Evolutionary conservation across 2,797 vertebrate genomes (phyloP).

Genomic region (Novumbra hubbsi): DNA sequence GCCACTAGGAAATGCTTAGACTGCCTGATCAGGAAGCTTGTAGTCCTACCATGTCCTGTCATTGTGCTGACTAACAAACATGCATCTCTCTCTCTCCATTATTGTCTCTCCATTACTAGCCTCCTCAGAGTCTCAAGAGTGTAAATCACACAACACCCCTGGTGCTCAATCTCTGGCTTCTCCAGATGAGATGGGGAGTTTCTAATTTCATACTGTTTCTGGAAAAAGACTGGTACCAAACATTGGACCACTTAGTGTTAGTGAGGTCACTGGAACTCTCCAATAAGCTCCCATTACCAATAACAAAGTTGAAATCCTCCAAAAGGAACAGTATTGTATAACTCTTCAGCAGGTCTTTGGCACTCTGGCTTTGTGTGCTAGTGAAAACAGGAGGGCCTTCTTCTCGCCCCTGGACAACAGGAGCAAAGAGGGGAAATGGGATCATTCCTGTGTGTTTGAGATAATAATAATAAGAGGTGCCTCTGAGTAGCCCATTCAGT

Average conservation of each 20-base stretch:
- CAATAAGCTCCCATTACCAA: not conserved
- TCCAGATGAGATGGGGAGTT: not conserved
- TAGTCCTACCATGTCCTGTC: constrained; percentile 60
- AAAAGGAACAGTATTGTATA: not conserved
- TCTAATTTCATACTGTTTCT: not conserved
- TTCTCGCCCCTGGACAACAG: not conserved
- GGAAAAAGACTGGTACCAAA: not conserved
- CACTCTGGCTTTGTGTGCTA: constrained; percentile 11
- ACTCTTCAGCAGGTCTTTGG: not conserved
- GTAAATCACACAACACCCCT: constrained; percentile 6
- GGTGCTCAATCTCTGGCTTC: not conserved
- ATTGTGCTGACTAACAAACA: constrained; percentile 55
- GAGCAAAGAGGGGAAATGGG: constrained; percentile 22
- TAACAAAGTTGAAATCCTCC: not conserved
- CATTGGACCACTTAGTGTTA: not conserved
- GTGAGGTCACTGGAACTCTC: not conserved
- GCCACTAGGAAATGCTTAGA: constrained; percentile 45
- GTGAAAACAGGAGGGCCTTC: constrained; percentile 24
- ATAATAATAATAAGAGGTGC: not conserved
- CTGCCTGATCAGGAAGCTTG: constrained; percentile 53
- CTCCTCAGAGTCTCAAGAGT: constrained; percentile 9
- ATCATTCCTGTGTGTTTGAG: constrained; percentile 9
- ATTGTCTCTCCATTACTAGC: too few relatives aligned
- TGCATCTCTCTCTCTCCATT: not conserved
- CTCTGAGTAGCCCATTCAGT: not conserved